Evolutionary conservation across 2,888 invertebrate genomes (phyloP).

Genomic region (Andrena flavipes): DNA sequence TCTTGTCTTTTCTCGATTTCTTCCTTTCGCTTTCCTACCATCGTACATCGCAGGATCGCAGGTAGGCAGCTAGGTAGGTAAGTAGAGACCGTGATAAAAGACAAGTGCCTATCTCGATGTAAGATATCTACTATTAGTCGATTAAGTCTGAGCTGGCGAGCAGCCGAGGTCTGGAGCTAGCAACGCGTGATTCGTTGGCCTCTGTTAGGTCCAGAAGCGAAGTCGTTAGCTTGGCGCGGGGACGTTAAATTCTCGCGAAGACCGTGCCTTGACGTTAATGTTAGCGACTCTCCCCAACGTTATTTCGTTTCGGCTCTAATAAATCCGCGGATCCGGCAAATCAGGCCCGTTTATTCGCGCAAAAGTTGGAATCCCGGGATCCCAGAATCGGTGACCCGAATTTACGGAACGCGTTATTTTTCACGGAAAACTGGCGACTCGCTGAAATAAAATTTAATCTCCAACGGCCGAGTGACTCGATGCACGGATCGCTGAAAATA

Average conservation of each 20-base stretch:
- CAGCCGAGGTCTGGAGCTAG: too few relatives aligned
- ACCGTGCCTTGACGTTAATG: constrained; percentile 23
- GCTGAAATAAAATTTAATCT: constrained; percentile 45
- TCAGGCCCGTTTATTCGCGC: constrained; percentile 22
- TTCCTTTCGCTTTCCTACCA: neutral
- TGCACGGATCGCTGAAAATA: constrained; percentile 1
- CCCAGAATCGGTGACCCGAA: constrained; percentile 29
- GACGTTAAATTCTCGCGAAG: constrained; percentile 33
- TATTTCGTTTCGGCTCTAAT: constrained; percentile 20
- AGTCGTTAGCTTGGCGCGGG: constrained; percentile 19
- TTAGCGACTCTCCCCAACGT: neutral
- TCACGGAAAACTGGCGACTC: constrained; percentile 33
- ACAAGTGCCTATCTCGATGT: neutral
- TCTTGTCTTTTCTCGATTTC: neutral
- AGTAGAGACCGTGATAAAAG: too few relatives aligned
- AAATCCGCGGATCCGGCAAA: constrained; percentile 18
- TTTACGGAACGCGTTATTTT: constrained; percentile 33
- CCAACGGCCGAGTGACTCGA: neutral
- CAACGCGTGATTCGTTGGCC: constrained; percentile 28
- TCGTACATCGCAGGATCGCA: constrained; percentile 4
- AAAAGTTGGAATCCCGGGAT: constrained; percentile 4
- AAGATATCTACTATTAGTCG: constrained; percentile 19
- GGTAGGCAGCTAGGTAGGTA: neutral
- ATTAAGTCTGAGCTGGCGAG: constrained; percentile 52
- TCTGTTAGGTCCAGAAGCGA: constrained; percentile 34